Evolutionary conservation across 2,113 vertebrate species (phyloP), one percentile per base, ranked within the genome.

Genomic region (Callopanchax toddi): DNA sequence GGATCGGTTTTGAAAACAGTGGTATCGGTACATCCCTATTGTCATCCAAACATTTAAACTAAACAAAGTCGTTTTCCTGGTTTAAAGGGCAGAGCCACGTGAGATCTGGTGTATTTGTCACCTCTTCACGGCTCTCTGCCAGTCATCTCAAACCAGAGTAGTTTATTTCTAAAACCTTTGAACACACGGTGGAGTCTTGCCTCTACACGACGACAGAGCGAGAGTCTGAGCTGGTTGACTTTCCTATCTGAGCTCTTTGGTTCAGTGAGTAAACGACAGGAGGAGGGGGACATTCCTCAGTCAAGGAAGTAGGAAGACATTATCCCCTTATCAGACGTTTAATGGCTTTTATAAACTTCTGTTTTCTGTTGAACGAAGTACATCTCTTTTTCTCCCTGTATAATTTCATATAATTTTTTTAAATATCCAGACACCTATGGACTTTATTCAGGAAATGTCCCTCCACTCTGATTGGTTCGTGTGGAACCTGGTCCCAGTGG

Each of bases 261-360:
- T 74, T 82, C 60, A 72, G 49, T 49, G 2, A 48, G 18, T 40
- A 7, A 18, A 11, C 5, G 1, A 15, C 11, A 57, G 20, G 26
- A 51, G 68, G 57, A 60, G 21, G 55, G 68, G 60, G 36, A 67
- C 73, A 85, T 87, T 86, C 76, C 61, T 82, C 39, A 1, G 32
- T 77, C 44, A 80, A 86, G 86, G 76, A 92, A 84, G 84, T 76
- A 74, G 48, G 45, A 74, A 82, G 63, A 74, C 6, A 43, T 44
- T 59, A 64, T 69, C 26, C 65, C 23, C 50, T 51, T 20, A 43
- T 60, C 42, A 22, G 55, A 58, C 2, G 4, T 68, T 54, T 22
- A 9, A 23, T 4, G 25, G 1, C 16, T 52, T 48, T 53, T 16
- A 22, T n/a, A 57, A 54, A 34, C 21, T 18, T 68, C 17, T 5